A percentile compares a stretch with the other conserved stretches of the same genome.
Conservation (phyloP, 1,140 invertebrate genomes). For the Musca vetustissima region DNA sequence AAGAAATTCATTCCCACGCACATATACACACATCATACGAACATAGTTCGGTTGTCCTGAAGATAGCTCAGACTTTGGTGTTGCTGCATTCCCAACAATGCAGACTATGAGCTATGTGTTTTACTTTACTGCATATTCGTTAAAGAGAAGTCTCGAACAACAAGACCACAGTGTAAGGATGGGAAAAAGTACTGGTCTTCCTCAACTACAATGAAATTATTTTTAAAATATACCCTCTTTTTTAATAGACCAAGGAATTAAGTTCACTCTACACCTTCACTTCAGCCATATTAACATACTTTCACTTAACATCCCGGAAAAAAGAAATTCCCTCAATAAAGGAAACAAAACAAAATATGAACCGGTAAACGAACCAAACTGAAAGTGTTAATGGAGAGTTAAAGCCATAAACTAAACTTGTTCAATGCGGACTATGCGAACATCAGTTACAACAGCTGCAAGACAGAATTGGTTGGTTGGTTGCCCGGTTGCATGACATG, state of each 20-base stretch:
- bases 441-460: too few species aligned
- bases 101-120: too few species aligned
- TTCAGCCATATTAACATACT: conserved; percentile 8
- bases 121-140: too few species aligned
- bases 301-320: background rate
- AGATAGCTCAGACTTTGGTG: too few species aligned
- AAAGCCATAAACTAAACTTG: conserved; percentile 13
- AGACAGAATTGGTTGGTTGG: too few species aligned
- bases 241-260: conserved; percentile 14
- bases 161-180: too few species aligned
- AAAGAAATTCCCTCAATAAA: background rate
- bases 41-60: background rate
- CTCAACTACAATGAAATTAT: too few species aligned
- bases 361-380: background rate
- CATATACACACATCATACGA: background rate
- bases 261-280: background rate
- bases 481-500: too few species aligned
- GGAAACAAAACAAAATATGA: background rate
- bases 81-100: too few species aligned
- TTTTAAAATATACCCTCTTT: background rate
- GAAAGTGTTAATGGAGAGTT: conserved; percentile 3
- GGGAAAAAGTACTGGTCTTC: too few species aligned
- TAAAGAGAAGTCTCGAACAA: too few species aligned
- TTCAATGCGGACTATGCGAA: too few species aligned
- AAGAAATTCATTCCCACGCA: background rate